Percentiles rank a stretch among this genome's conserved stretches.
Evolutionary conservation across 2,888 invertebrate species (phyloP).

Genomic region (Acheta domesticus): DNA sequence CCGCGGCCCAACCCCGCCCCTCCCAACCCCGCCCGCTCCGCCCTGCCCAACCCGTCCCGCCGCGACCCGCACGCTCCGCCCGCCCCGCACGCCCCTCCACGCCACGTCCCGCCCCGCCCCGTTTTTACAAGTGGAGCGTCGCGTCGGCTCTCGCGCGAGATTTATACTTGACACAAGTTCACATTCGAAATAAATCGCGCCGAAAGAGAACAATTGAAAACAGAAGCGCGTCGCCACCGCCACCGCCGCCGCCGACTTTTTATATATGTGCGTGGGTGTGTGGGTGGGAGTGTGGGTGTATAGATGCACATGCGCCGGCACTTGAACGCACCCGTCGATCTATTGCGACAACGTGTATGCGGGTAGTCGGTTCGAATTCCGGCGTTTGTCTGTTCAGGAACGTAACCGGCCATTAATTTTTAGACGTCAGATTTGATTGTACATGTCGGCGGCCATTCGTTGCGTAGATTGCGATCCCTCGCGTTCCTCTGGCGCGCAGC

Average conservation of each 20-base stretch:
- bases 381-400: neutral
- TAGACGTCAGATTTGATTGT: slow-evolving; percentile 18
- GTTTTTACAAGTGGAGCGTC: neutral
- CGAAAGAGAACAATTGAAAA: neutral
- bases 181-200: neutral
- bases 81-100: too few species aligned
- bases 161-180: slow-evolving; percentile 4
- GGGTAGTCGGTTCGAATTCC: neutral
- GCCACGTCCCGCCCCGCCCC: too few species aligned
- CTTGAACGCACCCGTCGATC: neutral
- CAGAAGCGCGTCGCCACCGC: neutral
- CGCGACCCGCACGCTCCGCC: too few species aligned
- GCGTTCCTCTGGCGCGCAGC: neutral
- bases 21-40: too few species aligned
- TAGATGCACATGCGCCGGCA: neutral
- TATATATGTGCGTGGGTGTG: neutral
- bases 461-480: neutral
- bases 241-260: too few species aligned
- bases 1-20: too few species aligned
- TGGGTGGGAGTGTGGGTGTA: neutral
- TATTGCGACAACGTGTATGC: neutral
- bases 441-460: neutral
- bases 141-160: neutral
- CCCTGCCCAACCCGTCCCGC: too few species aligned
- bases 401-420: slow-evolving; percentile 18